These are phyloP conservation scores for Botia kubotai DNA, from an alignment of 2,797 vertebrate genomes.

Conservation along the genomic window DNA sequence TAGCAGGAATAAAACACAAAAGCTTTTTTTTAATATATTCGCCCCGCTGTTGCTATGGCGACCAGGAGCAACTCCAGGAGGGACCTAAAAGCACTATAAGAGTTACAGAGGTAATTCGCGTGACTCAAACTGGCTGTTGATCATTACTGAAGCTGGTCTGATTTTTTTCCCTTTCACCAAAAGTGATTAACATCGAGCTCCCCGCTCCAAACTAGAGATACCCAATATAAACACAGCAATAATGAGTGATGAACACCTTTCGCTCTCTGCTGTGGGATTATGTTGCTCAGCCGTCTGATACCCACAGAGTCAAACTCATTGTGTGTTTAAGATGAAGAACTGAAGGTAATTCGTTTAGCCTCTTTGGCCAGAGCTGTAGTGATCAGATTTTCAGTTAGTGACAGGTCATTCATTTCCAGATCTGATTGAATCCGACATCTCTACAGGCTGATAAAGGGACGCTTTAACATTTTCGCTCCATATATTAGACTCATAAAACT, in stretches of 20 bases:
- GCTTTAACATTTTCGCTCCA: constrained; percentile 26
- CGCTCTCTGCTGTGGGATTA: not conserved
- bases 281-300: not conserved
- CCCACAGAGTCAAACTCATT: constrained; percentile 36
- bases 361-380: constrained; percentile 40
- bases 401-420: constrained; percentile 44
- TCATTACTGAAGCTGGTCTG: not conserved
- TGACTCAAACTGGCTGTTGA: not conserved
- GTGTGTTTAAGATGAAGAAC: constrained; percentile 37
- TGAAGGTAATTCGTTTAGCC: constrained; percentile 40
- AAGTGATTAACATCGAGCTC: not conserved
- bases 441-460: constrained; percentile 38
- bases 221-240: not conserved
- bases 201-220: not conserved
- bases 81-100: not conserved
- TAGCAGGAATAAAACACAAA: not conserved
- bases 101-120: not conserved
- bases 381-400: constrained; percentile 58
- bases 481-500: constrained; percentile 22
- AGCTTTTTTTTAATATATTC: no score
- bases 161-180: not conserved
- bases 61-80: not conserved
- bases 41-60: not conserved
- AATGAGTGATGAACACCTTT: not conserved
- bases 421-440: constrained; percentile 49